Evolutionary conservation across 2,888 invertebrate genomes (phyloP).

Genomic region (Eupithecia insigniata): DNA sequence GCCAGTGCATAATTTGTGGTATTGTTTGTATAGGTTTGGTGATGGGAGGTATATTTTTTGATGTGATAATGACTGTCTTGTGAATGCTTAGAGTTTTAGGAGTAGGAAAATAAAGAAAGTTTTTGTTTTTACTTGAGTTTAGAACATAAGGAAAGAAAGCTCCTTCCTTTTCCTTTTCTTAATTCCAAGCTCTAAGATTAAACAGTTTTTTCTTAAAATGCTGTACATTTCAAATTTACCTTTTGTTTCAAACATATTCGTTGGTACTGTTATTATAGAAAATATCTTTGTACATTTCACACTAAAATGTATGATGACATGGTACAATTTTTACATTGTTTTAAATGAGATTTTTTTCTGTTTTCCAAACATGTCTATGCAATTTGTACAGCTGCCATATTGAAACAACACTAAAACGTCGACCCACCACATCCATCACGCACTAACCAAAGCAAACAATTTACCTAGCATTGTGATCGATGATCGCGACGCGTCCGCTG

Average conservation of each 20-base stretch:
- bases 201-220: too few species aligned
- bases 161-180: not conserved
- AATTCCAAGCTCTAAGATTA: not conserved
- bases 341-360: not conserved
- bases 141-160: not conserved
- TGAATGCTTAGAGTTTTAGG: not conserved
- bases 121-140: not conserved
- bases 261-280: too few species aligned
- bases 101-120: not conserved
- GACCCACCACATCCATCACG: slow-evolving; percentile 47
- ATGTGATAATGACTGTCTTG: slow-evolving; percentile 11
- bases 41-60: slow-evolving; percentile 37
- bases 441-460: slow-evolving; percentile 60
- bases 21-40: slow-evolving; percentile 56
- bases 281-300: too few species aligned
- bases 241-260: too few species aligned
- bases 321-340: too few species aligned
- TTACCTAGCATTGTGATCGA: slow-evolving; percentile 66
- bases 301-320: too few species aligned
- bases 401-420: slow-evolving; percentile 23
- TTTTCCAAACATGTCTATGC: not conserved
- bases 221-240: too few species aligned
- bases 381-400: slow-evolving; percentile 11
- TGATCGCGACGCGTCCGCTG: slow-evolving; percentile 61
- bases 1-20: slow-evolving; percentile 62